Base-by-base conservation (phyloP, 2,113 vertebrate genomes). In the Chrysemys picta region DNA sequence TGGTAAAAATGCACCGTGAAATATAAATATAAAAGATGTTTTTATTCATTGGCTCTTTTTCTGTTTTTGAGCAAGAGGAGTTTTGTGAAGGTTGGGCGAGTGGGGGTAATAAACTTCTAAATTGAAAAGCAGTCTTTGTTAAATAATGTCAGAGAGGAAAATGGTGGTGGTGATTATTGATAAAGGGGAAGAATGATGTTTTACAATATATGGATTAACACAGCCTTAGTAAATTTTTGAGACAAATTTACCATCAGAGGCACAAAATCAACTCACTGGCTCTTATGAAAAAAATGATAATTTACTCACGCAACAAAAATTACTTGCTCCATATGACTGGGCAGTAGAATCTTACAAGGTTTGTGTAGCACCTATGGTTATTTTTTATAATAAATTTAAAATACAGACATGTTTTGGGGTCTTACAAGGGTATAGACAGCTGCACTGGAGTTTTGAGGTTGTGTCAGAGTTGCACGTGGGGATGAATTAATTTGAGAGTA, bases 391-490 rank as follows among this genome's bases (percentile, higher is more conserved):
- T 97, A 87, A 88, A 93, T 94, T 95, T 93, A 90, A 91, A 97
- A 92, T 94, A 81, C 79, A 94, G 94, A 85, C 87, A 85, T 96
- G 90, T 87, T 96, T 97, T 97, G 94, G 88, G 52, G 84, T 90
- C 94, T 92, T 87, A 85, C 65, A 93, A 93, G 91, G 89, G 87
- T 97, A 84, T 97, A 90, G 95, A 97, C 93, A 97, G 93, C 93
- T 97, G 95, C 95, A 91, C 91, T 96, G 97, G 87, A 97, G 95
- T 97, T 97, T 95, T 80, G 90, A 97, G 92, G 91, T 95, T 97
- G 91, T 94, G 72, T 91, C 93, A 92, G 83, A 97, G 92, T 97
- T 96, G 97, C 94, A 92, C 96, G 94, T 95, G 96, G 94, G 94
- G 21, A 65, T 89, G 93, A 97, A 97, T 96, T 81, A 11, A 94